These are phyloP conservation scores for Xylophagus ater DNA, from an alignment of 2,888 invertebrate species.

Conservation along the genomic window DNA sequence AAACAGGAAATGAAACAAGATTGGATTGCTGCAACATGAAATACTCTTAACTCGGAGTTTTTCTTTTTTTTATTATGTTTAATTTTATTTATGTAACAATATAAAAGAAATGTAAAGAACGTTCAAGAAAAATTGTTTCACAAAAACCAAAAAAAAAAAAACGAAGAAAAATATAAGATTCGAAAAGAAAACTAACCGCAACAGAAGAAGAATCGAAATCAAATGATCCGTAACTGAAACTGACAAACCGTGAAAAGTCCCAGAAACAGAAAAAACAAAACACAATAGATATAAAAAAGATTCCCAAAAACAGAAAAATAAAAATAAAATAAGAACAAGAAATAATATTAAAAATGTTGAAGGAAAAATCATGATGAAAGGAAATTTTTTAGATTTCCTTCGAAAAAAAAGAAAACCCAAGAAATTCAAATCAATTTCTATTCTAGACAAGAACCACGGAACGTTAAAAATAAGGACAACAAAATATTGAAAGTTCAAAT, in stretches of 20 bases:
- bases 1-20: not conserved
- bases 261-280: slow-evolving; percentile 10
- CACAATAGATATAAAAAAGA: not conserved
- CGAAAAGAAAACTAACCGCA: slow-evolving; percentile 4
- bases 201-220: slow-evolving; percentile 13
- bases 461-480: no score
- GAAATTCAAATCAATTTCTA: no score
- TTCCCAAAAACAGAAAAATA: slow-evolving; percentile 6
- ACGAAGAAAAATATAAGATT: slow-evolving; percentile 5
- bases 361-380: no score
- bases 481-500: no score
- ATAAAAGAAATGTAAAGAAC: slow-evolving; percentile 5
- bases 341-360: no score
- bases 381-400: no score
- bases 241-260: slow-evolving; percentile 17
- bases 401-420: no score
- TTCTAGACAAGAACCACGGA: no score
- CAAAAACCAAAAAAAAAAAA: slow-evolving; percentile 8
- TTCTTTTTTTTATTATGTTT: no score
- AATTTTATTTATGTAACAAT: no score
- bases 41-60: no score
- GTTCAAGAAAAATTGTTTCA: not conserved
- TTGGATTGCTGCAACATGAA: slow-evolving; percentile 1
- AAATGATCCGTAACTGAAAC: slow-evolving; percentile 19
- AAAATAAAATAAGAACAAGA: no score